Percentiles rank a stretch among this genome's conserved stretches.
These are phyloP conservation scores for Blastobasis adustella DNA, from an alignment of 2,888 invertebrate genomes.

Conservation along the genomic window DNA sequence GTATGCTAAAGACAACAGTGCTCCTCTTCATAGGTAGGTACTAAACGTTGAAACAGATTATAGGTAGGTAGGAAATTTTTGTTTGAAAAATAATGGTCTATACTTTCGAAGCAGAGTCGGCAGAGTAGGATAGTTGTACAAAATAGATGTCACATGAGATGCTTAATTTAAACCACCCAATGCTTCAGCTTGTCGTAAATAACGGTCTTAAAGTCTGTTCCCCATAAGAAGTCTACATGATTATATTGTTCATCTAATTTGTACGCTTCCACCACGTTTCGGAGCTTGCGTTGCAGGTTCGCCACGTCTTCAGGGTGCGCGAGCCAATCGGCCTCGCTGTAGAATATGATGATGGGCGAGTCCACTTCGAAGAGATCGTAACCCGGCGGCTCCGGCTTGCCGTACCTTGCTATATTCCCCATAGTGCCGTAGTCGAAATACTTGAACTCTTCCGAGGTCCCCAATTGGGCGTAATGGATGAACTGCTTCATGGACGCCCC, in stretches of 20 bases:
- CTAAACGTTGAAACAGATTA: too few species aligned
- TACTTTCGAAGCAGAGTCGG: too few species aligned
- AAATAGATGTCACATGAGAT: too few species aligned
- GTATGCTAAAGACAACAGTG: too few species aligned
- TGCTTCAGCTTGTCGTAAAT: background rate
- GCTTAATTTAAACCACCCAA: too few species aligned
- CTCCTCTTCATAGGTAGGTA: too few species aligned
- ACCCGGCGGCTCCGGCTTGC: conserved; percentile 39
- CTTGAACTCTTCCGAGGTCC: conserved; percentile 41
- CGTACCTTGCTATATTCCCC: conserved; percentile 54
- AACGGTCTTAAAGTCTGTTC: background rate
- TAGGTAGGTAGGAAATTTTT: too few species aligned
- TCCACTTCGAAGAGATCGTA: conserved; percentile 38
- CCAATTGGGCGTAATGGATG: conserved; percentile 53
- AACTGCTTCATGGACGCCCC: conserved; percentile 71
- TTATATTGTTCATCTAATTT: background rate
- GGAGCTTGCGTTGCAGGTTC: conserved; percentile 28
- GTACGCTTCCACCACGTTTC: conserved; percentile 27
- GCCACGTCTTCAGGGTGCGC: conserved; percentile 65
- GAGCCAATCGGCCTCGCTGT: conserved; percentile 55
- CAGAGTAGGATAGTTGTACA: too few species aligned
- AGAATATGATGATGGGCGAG: conserved; percentile 43
- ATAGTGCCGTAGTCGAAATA: conserved; percentile 40
- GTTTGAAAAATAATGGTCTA: too few species aligned
- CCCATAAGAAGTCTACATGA: background rate